Percentiles rank a stretch among this genome's conserved stretches.
Evolutionary conservation across 2,797 vertebrate genomes (phyloP).

Genomic region (Tauraco hartlaubi): DNA sequence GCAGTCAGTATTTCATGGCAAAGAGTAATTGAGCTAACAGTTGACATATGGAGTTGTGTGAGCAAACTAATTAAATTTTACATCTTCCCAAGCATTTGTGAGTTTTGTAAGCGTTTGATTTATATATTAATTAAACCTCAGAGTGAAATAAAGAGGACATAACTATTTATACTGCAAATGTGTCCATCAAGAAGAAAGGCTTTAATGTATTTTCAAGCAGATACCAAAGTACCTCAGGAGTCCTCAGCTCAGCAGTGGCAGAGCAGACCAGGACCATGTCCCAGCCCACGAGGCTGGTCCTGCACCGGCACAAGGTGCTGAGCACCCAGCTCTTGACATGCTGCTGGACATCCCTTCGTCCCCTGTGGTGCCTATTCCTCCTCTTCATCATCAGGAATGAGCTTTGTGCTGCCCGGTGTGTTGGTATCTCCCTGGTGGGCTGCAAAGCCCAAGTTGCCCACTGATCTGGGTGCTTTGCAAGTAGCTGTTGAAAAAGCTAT

Average conservation of each 20-base stretch:
- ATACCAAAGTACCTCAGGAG: neutral
- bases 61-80: constrained; percentile 82
- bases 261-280: neutral
- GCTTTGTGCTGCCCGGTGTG: neutral
- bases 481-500: neutral
- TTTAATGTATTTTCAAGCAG: constrained; percentile 26
- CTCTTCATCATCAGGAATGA: neutral
- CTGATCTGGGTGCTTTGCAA: neutral
- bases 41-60: constrained; percentile 79
- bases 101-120: constrained; percentile 75
- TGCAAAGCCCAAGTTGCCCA: neutral
- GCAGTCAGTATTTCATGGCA: constrained; percentile 60
- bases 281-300: neutral
- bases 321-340: rapidly evolving
- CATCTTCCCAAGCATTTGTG: constrained; percentile 73
- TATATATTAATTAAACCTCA: constrained; percentile 81
- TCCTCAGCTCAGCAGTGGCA: neutral
- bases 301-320: neutral
- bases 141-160: constrained; percentile 71
- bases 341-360: neutral
- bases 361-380: neutral
- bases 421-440: neutral
- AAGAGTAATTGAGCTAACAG: constrained; percentile 76
- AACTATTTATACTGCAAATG: constrained; percentile 51
- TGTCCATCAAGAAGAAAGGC: constrained; percentile 10